Conservation (phyloP, 1,140 invertebrate species). For the Portunus trituberculatus region DNA sequence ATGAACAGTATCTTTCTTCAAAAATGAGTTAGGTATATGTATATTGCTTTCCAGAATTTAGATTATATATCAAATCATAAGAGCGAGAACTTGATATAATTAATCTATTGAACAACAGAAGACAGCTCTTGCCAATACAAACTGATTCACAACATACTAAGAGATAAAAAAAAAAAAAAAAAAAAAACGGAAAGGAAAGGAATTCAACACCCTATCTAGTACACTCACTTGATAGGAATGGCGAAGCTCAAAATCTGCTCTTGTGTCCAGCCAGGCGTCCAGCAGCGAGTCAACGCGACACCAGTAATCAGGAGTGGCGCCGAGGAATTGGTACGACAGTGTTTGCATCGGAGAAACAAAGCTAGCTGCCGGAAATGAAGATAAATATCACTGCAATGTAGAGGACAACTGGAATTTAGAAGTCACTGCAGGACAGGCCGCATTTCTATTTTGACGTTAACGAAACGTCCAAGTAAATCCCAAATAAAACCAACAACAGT, state of each 20-base stretch:
- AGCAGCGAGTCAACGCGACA: slow-evolving; percentile 33
- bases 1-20: no score
- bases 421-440: no score
- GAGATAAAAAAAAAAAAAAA: background rate
- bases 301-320: slow-evolving; percentile 58
- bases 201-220: background rate
- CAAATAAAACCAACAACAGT: no score
- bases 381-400: background rate
- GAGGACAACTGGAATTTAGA: no score
- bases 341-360: background rate
- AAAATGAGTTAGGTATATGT: no score
- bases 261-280: slow-evolving; percentile 49
- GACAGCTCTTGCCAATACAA: no score
- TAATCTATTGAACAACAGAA: no score
- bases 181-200: background rate
- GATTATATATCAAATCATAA: no score
- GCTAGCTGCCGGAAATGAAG: background rate
- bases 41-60: no score
- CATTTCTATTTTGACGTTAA: no score
- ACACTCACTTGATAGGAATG: slow-evolving; percentile 36
- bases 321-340: slow-evolving; percentile 15
- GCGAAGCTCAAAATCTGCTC: slow-evolving; percentile 37
- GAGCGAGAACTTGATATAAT: no score
- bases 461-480: no score
- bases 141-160: background rate